These are phyloP conservation scores for Mormyrus lacerda DNA, from an alignment of 2,113 vertebrate species.

Conservation along the genomic window DNA sequence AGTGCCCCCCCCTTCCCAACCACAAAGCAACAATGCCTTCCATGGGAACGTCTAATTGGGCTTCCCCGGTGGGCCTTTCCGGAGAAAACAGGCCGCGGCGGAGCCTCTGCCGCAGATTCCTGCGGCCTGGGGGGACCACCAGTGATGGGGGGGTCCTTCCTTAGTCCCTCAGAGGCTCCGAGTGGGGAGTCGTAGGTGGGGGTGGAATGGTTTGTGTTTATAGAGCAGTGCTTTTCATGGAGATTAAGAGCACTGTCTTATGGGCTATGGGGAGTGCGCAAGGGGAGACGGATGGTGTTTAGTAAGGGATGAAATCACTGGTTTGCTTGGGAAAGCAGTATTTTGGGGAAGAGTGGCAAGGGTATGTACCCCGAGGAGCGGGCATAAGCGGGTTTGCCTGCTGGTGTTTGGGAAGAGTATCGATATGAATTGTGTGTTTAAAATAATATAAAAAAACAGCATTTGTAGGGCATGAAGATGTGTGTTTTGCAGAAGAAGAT, in stretches of 20 bases:
- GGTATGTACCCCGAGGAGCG: background rate
- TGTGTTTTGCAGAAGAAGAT: background rate
- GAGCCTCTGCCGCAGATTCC: background rate
- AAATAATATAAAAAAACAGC: background rate
- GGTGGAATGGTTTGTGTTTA: background rate
- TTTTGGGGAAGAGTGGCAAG: background rate
- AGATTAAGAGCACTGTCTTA: background rate
- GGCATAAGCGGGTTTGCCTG: background rate
- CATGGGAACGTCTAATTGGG: conserved; percentile 78
- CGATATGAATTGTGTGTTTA: background rate
- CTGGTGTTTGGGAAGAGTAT: background rate
- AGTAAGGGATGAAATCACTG: background rate
- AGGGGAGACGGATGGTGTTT: background rate
- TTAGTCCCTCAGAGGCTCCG: background rate
- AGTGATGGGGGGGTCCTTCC: background rate
- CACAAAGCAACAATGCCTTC: conserved; percentile 76
- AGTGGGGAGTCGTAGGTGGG: background rate
- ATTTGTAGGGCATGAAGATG: background rate
- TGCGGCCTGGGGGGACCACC: background rate
- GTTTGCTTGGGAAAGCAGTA: background rate
- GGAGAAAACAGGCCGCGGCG: conserved; percentile 54
- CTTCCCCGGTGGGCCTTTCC: conserved; percentile 71
- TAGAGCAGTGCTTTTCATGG: background rate
- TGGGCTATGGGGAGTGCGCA: background rate
- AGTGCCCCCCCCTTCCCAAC: conserved; percentile 63